Evolutionary conservation across 2,797 vertebrate species (phyloP).

Genomic region (Helicolenus hilgendorfi): DNA sequence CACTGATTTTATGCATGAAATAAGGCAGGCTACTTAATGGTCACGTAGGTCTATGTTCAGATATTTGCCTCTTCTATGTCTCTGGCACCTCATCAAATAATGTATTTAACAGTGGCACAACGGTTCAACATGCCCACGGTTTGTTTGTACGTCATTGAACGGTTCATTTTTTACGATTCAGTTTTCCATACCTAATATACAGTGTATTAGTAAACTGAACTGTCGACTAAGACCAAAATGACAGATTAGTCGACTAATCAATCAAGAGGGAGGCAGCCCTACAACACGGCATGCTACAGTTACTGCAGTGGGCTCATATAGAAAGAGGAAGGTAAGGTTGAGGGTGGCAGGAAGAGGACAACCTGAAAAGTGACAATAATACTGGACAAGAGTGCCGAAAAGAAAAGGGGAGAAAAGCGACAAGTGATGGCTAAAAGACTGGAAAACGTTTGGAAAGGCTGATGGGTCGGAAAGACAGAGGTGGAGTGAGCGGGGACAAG

Average conservation of each 20-base stretch:
- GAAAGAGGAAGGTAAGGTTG: neutral
- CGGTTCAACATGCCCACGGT: neutral
- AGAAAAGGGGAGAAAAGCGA: neutral
- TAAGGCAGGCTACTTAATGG: neutral
- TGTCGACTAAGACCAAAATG: neutral
- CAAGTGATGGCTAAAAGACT: conserved; percentile 14
- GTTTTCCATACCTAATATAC: rapidly evolving
- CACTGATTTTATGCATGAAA: neutral
- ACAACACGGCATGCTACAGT: neutral
- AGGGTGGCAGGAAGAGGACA: neutral
- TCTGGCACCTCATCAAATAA: neutral
- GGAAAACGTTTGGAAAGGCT: conserved; percentile 20
- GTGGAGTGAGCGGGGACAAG: neutral
- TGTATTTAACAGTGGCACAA: neutral
- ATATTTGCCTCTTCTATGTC: neutral
- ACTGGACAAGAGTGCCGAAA: neutral
- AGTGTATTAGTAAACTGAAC: neutral
- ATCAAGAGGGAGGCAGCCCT: neutral
- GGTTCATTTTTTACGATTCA: too few relatives aligned
- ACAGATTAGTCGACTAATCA: neutral
- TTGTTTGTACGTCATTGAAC: too few relatives aligned
- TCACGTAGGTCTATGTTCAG: neutral
- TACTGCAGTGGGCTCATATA: neutral
- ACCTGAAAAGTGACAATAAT: neutral
- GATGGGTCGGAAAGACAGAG: neutral